Percentiles rank a stretch among this genome's conserved stretches.
phyloP scores from a whole-genome alignment of 2,888 invertebrate species.

The Drosophila tanythrix region DNA sequence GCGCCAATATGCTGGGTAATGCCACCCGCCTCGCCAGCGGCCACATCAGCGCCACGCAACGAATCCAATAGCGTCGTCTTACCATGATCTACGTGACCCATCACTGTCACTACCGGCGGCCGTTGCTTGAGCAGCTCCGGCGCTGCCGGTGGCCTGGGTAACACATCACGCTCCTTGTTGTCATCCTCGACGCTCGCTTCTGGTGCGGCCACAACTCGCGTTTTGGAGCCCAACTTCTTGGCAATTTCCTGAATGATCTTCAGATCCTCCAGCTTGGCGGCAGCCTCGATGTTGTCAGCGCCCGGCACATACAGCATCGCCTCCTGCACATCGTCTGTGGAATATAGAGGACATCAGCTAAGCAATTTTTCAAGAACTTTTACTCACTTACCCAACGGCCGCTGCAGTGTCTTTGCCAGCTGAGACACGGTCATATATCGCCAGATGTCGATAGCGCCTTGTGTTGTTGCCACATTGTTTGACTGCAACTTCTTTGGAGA shows the following conservation, averaged over 20 bases:
- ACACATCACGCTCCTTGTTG: constrained; percentile 86
- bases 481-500: constrained; percentile 82
- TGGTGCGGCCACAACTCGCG: constrained; percentile 86
- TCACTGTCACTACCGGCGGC: constrained; percentile 98
- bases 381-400: constrained; percentile 87
- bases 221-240: constrained; percentile 89
- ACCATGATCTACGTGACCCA: constrained; percentile 99
- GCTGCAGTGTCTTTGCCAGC: constrained; percentile 88
- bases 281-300: constrained; percentile 86
- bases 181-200: constrained; percentile 58
- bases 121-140: constrained; percentile 89
- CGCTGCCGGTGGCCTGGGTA: constrained; percentile 88
- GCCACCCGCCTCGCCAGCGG: constrained; percentile 97
- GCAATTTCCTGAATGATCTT: constrained; percentile 89
- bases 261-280: constrained; percentile 88
- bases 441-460: constrained; percentile 87
- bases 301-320: constrained; percentile 89
- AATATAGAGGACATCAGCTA: not conserved
- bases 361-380: not conserved
- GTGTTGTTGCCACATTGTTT: constrained; percentile 37
- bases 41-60: constrained; percentile 93
- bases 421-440: constrained; percentile 92
- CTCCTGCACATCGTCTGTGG: constrained; percentile 89
- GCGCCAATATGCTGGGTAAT: constrained; percentile 99
- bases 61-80: constrained; percentile 98